phyloP scores from a whole-genome alignment of 2,888 invertebrate genomes.

The Lysandra coridon region DNA sequence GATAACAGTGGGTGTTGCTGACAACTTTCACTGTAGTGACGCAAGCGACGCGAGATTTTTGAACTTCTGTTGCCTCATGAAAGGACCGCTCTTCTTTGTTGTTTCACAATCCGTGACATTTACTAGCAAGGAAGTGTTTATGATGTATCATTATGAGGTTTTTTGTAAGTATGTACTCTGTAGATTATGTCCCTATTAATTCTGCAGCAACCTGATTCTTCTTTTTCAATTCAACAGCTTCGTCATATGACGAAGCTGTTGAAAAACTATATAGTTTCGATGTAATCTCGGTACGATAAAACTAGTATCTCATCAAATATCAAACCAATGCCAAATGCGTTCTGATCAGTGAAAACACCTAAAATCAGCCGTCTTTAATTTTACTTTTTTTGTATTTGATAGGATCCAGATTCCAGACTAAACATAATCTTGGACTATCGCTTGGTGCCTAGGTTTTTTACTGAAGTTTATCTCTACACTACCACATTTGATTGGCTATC shows the following conservation, averaged over 20 bases:
- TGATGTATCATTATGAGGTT: background rate
- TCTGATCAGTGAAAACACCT: too few species aligned
- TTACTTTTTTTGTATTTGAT: too few species aligned
- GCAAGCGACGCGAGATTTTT: slow-evolving; percentile 9
- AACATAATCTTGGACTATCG: too few species aligned
- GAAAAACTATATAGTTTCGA: too few species aligned
- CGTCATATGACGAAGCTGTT: background rate
- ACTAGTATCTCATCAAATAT: too few species aligned
- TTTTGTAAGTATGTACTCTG: background rate
- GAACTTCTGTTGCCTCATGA: slow-evolving; percentile 11
- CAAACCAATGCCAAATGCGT: too few species aligned
- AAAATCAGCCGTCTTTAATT: too few species aligned
- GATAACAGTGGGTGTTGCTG: slow-evolving; percentile 11
- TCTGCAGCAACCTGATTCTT: background rate
- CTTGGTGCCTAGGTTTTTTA: too few species aligned
- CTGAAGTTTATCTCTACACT: too few species aligned
- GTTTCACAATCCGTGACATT: slow-evolving; percentile 3
- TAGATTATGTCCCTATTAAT: background rate
- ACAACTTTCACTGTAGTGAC: slow-evolving; percentile 12
- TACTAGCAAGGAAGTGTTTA: slow-evolving; percentile 3
- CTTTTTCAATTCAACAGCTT: background rate
- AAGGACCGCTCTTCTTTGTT: slow-evolving; percentile 17
- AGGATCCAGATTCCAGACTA: too few species aligned
- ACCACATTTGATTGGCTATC: too few species aligned
- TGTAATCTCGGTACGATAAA: too few species aligned